Conservation (phyloP, 30 jellyfish, hydroid and myxozoan genomes). For the Turritopsis rubra region DNA sequence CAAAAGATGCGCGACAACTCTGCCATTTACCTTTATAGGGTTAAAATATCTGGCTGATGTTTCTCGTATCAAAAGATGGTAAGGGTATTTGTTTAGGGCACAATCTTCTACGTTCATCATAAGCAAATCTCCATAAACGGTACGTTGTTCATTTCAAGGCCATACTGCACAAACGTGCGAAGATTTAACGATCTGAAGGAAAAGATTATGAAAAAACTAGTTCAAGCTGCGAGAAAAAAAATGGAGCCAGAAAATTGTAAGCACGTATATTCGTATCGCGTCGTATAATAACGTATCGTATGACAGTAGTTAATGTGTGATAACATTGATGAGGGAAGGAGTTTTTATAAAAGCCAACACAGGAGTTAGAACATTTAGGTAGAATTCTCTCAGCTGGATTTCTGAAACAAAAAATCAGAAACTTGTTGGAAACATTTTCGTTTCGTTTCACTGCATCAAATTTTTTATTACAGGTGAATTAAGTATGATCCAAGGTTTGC, state of each 20-base stretch:
- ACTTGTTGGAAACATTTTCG: too few species aligned
- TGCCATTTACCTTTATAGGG: background rate
- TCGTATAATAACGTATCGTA: too few species aligned
- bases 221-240: background rate
- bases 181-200: constrained; percentile 25
- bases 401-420: too few species aligned
- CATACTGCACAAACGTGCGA: constrained; percentile 74
- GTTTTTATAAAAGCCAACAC: too few species aligned
- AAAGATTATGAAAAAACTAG: background rate
- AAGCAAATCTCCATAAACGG: too few species aligned
- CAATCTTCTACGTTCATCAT: background rate
- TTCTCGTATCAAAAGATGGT: constrained; percentile 45
- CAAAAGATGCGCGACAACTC: too few species aligned
- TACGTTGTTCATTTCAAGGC: constrained; percentile 51
- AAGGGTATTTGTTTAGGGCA: background rate
- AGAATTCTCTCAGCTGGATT: too few species aligned
- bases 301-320: too few species aligned
- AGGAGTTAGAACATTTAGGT: too few species aligned
- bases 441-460: too few species aligned
- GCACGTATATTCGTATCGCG: too few species aligned
- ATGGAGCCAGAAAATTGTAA: background rate
- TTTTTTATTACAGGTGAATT: constrained; percentile 58
- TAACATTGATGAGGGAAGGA: too few species aligned
- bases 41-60: constrained; percentile 20
- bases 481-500: constrained; percentile 65